Base-by-base conservation (phyloP, 2,888 invertebrate genomes). In the Drosophila mercatorum region DNA sequence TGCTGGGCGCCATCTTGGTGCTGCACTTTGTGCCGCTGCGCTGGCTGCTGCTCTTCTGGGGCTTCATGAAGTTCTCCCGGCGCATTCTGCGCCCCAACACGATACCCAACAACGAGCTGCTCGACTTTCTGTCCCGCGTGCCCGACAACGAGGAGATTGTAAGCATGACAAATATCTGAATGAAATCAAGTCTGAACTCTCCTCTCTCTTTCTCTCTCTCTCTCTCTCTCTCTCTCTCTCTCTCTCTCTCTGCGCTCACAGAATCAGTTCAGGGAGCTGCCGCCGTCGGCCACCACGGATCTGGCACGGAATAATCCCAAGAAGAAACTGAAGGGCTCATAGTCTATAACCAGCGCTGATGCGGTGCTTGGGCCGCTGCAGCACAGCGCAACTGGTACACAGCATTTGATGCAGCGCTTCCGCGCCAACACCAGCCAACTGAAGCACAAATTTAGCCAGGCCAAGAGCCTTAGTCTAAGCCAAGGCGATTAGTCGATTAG, bases 41-140 rank as follows among this genome's bases (percentile, higher is more conserved):
- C 90, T 97, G 96, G 92, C 94, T 99, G 53, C 94, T 99, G 59
- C 95, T 99, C 94, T 94, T 96, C 22, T 99, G 98, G 98, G 99
- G 99, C 83, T 90, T 98, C 67, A 98, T 98, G 93, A 99, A 99
- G 93, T 99, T 99, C 93, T 96, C 98, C 34, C 95, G 98, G 87
- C 97, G 98, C 93, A 95, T 99, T 69, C 93, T 99, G 62, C 94
- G 98, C 79, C 99, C 99, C 7, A 97, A 99, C 92, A 96, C 97
- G 43, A 97, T 99, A 93, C 97, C 98, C 11, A 99, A 99, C 93
- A 99, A 99, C 93, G 99, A 99, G 94, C 94, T 99, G 10, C 93
- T 99, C 77, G 99, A 99, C 94, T 96, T 98, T 89, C 93, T 99
- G 73, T 98, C 98, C 0, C 94, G 99, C 81, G 97, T 99, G 60